Conservation (phyloP, 2,888 invertebrate species). For the Cyaniris semiargus region DNA sequence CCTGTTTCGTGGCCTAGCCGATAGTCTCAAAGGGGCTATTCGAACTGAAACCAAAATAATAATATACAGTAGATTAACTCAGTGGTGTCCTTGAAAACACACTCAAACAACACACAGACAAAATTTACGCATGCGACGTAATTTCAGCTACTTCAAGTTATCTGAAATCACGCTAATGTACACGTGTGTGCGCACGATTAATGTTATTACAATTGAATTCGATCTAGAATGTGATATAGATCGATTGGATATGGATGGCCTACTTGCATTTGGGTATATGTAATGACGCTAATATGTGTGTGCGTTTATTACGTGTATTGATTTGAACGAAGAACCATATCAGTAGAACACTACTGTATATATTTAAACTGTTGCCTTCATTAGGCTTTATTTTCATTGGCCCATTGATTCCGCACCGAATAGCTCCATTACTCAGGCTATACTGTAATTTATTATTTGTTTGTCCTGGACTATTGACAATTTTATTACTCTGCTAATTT, state of each 20-base stretch:
- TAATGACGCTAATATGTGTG: too few species aligned
- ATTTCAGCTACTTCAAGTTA: too few species aligned
- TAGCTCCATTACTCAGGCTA: conserved; percentile 47
- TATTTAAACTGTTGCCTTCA: conserved; percentile 31
- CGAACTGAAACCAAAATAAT: background rate
- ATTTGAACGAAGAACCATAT: too few species aligned
- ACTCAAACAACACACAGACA: background rate
- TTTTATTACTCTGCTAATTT: conserved; percentile 30
- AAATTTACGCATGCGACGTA: too few species aligned
- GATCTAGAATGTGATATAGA: too few species aligned
- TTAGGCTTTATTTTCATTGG: conserved; percentile 45
- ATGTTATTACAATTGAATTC: too few species aligned
- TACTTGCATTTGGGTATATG: too few species aligned
- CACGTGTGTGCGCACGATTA: too few species aligned
- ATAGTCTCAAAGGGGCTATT: background rate
- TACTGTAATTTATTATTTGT: conserved; percentile 51
- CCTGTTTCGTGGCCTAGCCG: background rate
- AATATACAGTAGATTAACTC: background rate
- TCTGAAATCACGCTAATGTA: too few species aligned
- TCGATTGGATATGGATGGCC: too few species aligned
- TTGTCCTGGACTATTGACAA: conserved; percentile 44
- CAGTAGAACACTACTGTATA: background rate
- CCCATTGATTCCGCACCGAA: conserved; percentile 43
- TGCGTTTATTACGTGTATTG: too few species aligned
- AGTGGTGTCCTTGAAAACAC: background rate